Conservation (phyloP, 2,113 vertebrate genomes). For the Mormyrus lacerda region DNA sequence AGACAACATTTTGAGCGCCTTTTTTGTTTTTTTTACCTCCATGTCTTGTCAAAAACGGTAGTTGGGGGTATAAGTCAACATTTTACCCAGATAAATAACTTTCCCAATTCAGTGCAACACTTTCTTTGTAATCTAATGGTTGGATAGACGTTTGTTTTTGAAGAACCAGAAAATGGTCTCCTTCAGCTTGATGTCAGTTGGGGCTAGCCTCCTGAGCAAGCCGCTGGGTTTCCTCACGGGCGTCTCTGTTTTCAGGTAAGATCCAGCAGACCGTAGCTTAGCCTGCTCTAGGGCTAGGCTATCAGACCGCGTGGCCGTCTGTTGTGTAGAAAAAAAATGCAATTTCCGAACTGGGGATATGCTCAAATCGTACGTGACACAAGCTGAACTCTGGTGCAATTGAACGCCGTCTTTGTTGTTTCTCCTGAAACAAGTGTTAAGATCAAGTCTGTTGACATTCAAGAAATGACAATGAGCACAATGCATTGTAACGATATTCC, state of each 20-base stretch:
- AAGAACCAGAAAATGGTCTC: constrained; percentile 3
- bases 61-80: not conserved
- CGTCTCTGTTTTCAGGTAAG: constrained; percentile 17
- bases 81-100: not conserved
- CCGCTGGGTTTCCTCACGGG: not conserved
- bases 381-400: not conserved
- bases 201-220: constrained; percentile 12
- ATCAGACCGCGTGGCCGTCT: not conserved
- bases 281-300: not conserved
- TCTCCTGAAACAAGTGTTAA: not conserved
- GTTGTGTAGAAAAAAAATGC: not conserved
- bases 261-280: no score
- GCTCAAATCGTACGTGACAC: not conserved
- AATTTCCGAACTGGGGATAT: not conserved
- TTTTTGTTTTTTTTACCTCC: not conserved
- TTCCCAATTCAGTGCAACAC: not conserved
- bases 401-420: not conserved
- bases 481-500: not conserved
- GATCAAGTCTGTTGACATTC: not conserved
- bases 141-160: not conserved
- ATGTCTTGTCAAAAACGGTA: not conserved
- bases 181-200: constrained; percentile 13
- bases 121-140: not conserved
- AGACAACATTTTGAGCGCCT: not conserved
- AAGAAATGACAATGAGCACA: not conserved